Conservation (phyloP, 2,797 vertebrate genomes). For the Parotocinclus haroldoi region DNA sequence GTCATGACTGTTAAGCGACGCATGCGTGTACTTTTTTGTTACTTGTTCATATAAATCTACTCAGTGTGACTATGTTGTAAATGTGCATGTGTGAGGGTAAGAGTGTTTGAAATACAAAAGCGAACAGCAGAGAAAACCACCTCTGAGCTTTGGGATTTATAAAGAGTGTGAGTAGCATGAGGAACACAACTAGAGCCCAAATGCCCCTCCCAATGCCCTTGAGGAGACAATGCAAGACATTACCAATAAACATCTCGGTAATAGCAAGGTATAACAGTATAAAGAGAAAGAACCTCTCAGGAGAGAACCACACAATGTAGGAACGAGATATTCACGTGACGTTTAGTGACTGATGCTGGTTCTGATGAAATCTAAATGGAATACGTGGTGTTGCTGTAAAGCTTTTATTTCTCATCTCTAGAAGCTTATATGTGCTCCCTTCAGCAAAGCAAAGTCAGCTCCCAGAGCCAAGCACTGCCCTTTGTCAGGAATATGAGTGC, state of each 20-base stretch:
- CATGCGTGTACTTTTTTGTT: no score
- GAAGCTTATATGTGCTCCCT: not conserved
- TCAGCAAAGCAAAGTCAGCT: constrained; percentile 7
- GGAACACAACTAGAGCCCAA: not conserved
- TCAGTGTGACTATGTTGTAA: no score
- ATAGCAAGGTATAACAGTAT: not conserved
- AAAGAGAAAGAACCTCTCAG: not conserved
- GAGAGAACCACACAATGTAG: not conserved
- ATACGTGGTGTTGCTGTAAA: constrained; percentile 12
- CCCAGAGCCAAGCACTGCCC: no score
- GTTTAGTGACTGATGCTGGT: constrained; percentile 26
- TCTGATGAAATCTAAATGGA: constrained; percentile 32
- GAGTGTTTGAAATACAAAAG: constrained; percentile 18
- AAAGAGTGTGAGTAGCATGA: not conserved
- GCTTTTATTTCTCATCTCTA: constrained; percentile 27
- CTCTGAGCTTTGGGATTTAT: constrained; percentile 8
- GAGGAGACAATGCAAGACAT: not conserved
- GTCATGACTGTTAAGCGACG: no score
- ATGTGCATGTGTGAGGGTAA: no score
- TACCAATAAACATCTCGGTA: not conserved
- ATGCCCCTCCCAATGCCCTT: not conserved
- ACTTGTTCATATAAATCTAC: no score
- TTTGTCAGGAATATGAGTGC: constrained; percentile 27
- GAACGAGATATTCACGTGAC: constrained; percentile 19
- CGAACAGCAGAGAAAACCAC: constrained; percentile 5